Conservation (phyloP, 2,888 invertebrate species). For the Caenorhabditis uteleia region DNA sequence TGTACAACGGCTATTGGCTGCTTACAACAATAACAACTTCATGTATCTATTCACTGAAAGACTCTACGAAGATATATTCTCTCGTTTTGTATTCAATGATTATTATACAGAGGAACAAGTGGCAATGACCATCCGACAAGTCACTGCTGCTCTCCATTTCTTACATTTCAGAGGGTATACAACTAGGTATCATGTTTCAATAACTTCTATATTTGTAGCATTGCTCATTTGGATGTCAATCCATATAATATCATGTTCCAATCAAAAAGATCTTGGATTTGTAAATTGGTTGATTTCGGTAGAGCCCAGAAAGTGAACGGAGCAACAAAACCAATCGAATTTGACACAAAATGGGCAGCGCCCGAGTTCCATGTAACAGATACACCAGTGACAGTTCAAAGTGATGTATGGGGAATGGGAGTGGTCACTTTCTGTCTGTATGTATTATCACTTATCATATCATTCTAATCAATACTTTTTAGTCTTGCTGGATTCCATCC, state of each 20-base stretch:
- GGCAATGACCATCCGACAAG: constrained; percentile 84
- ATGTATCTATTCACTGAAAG: constrained; percentile 72
- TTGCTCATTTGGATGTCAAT: constrained; percentile 85
- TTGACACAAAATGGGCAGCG: constrained; percentile 64
- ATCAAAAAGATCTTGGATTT: constrained; percentile 76
- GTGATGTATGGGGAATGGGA: constrained; percentile 93
- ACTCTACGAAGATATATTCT: constrained; percentile 80
- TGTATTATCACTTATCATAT: constrained; percentile 64
- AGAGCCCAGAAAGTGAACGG: constrained; percentile 75
- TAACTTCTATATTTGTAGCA: constrained; percentile 10
- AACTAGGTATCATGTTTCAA: constrained; percentile 1
- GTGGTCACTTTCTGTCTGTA: constrained; percentile 85
- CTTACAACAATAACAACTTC: constrained; percentile 71
- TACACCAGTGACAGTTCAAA: constrained; percentile 84
- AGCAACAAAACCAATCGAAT: constrained; percentile 36
- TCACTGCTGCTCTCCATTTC: constrained; percentile 88
- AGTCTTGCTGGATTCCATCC: constrained; percentile 87
- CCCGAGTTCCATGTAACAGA: constrained; percentile 70
- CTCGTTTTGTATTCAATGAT: constrained; percentile 86
- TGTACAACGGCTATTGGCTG: constrained; percentile 76
- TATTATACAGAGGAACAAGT: constrained; percentile 87
- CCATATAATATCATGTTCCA: constrained; percentile 94
- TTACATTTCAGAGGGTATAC: constrained; percentile 85
- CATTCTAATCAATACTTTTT: constrained; percentile 21
- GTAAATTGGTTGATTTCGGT: constrained; percentile 91